A percentile compares a stretch with the other conserved stretches of the same genome.
Conservation (phyloP, 2,888 invertebrate genomes). For the Eurytoma adleriae region DNA sequence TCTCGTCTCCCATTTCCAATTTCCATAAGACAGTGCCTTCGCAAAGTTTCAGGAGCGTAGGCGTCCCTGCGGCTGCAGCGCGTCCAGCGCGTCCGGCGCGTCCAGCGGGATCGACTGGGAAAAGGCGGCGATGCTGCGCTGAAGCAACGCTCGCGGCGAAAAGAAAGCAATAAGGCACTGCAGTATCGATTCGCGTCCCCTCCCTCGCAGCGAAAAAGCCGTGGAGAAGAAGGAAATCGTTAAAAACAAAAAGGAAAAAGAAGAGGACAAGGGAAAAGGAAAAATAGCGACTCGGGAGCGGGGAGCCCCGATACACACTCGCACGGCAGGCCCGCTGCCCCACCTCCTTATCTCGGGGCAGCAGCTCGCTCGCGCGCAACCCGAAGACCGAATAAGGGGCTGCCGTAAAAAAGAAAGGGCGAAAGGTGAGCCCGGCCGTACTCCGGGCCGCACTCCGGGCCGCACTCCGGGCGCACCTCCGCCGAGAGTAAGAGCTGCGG, state of each 20-base stretch:
- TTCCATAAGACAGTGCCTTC: neutral
- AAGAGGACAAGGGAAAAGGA: constrained; percentile 2
- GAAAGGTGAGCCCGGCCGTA: constrained; percentile 34
- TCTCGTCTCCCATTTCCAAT: neutral
- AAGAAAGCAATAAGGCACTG: constrained; percentile 50
- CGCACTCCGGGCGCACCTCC: neutral
- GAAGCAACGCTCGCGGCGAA: neutral
- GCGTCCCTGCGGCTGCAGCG: no score
- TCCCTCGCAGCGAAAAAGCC: constrained; percentile 29
- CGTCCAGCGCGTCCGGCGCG: no score
- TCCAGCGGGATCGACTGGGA: no score
- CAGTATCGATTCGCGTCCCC: constrained; percentile 56
- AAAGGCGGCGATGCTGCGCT: neutral
- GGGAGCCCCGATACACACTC: neutral
- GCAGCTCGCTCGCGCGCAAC: no score
- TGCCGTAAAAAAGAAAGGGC: constrained; percentile 62
- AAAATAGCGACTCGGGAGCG: constrained; percentile 28
- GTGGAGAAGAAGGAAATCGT: constrained; percentile 57
- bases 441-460: neutral
- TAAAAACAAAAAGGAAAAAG: constrained; percentile 41
- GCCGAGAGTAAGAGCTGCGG: neutral
- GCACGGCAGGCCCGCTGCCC: constrained; percentile 4
- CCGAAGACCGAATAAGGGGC: constrained; percentile 53
- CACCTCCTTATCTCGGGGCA: constrained; percentile 34
- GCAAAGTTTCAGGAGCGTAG: no score